Evolutionary conservation across 1,140 invertebrate species (phyloP), one percentile per base, ranked within the genome.

Genomic region (Drosophila saltans): DNA sequence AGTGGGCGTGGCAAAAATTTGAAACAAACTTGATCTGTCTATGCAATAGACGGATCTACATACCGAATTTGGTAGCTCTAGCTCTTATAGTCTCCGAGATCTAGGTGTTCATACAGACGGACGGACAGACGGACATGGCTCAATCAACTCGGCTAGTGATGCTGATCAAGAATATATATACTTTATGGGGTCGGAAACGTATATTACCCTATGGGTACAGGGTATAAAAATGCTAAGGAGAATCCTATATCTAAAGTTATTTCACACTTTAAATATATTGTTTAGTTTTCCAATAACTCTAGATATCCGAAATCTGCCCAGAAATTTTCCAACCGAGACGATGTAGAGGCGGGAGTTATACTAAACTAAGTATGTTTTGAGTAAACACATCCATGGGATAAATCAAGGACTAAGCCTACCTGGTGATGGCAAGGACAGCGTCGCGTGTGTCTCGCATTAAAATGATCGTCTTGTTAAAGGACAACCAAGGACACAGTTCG

Each of bases 371-470:
- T 89, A 68, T 86, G 76, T 89, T 80, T 83, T 88, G 76, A 78
- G 83, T 88, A 86, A 86, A 86, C 80, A 86, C 68, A 79, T 83
- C 61, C 64, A 75, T 55, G 75, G 45, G 65, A 61, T 41, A 52
- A 85, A 86, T 86, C 82, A 83, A 89, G 81, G 33, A 58, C 33
- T 24, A 7, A 3, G 81, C 21, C 78, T 88, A 88, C 84, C 84
- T 88, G 55, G 21, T 5, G 26, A n/a, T 67, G 62, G 64, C 55
- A 45, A 64, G 8, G 67, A 39, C 24, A 33, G 52, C 58, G 80
- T 76, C 80, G 88, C 88, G 88, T 90, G 88, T 86, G 80, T 90
- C 84, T 78, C 81, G 69, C 76, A 85, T 81, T 82, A 81, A 72
- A 85, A 77, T 81, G 79, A 90, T 90, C 57, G 78, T 90, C 86